A percentile compares a stretch with the other conserved stretches of the same genome.
Evolutionary conservation across 1,140 invertebrate genomes (phyloP).

Genomic region (Druon quercuslanigerum): DNA sequence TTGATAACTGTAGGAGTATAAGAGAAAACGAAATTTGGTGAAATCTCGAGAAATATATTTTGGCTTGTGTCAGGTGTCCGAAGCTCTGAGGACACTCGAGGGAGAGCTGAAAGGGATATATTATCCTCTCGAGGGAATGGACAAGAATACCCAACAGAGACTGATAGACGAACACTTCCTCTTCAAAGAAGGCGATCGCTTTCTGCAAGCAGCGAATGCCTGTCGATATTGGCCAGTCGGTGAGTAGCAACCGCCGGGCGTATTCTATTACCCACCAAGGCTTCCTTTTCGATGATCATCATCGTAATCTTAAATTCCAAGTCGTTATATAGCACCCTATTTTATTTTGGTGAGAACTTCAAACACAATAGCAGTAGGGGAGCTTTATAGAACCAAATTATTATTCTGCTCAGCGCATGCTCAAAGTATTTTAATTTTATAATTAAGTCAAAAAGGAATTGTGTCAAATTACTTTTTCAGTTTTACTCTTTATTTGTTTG

Average conservation of each 20-base stretch:
- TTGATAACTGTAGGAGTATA: too few relatives aligned
- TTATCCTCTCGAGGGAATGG: constrained; percentile 82
- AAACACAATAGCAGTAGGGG: too few relatives aligned
- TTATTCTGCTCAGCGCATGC: too few relatives aligned
- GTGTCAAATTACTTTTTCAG: too few relatives aligned
- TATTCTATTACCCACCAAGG: not conserved
- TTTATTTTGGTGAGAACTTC: too few relatives aligned
- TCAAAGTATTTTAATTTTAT: too few relatives aligned
- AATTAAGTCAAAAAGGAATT: too few relatives aligned
- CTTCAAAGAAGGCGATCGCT: constrained; percentile 86
- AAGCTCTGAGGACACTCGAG: constrained; percentile 71
- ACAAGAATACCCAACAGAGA: constrained; percentile 81
- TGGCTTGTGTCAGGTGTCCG: constrained; percentile 50
- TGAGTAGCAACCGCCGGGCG: constrained; percentile 43
- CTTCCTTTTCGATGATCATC: not conserved
- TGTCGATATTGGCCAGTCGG: constrained; percentile 88
- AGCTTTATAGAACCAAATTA: too few relatives aligned
- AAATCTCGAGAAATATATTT: not conserved
- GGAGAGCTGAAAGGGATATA: constrained; percentile 83
- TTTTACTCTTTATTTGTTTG: too few relatives aligned
- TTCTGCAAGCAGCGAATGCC: constrained; percentile 82
- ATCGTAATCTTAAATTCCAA: not conserved
- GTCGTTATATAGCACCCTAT: too few relatives aligned
- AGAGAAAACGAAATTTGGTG: not conserved
- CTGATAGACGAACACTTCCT: constrained; percentile 87